Conservation (phyloP, 92 coral and sea anemone genomes). For the Pocillopora grandis region DNA sequence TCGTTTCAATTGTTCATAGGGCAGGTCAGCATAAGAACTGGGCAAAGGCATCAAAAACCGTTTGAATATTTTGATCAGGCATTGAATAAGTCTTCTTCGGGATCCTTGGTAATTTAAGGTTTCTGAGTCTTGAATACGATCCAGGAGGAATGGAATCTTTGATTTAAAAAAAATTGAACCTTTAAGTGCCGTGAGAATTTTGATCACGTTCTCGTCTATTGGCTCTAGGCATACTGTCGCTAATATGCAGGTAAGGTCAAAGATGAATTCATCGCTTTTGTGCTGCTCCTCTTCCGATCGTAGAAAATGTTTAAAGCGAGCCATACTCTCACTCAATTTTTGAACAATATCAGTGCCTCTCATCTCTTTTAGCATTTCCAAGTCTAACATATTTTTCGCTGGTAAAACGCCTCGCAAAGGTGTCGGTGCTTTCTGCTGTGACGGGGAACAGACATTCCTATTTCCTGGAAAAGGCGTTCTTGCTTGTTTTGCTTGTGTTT, state of each 20-base stretch:
- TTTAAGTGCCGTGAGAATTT: constrained; percentile 30
- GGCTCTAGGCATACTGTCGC: constrained; percentile 39
- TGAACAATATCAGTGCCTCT: not conserved
- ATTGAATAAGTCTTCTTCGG: not conserved
- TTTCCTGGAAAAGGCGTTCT: not conserved
- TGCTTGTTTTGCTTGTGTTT: not conserved
- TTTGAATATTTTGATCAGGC: constrained; percentile 29
- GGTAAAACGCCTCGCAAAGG: not conserved
- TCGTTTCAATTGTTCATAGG: constrained; percentile 44
- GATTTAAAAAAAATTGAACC: constrained; percentile 20
- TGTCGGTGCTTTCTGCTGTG: not conserved
- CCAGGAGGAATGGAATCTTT: constrained; percentile 15
- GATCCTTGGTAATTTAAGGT: not conserved
- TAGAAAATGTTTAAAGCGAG: not conserved
- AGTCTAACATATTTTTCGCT: not conserved
- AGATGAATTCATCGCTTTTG: constrained; percentile 10
- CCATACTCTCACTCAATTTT: not conserved
- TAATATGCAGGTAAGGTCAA: constrained; percentile 29
- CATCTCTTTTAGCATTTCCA: not conserved
- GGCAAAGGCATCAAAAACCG: constrained; percentile 49
- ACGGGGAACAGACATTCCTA: too few relatives aligned
- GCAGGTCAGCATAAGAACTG: constrained; percentile 55
- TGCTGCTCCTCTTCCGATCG: constrained; percentile 5
- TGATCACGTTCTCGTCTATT: constrained; percentile 13
- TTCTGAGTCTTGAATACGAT: constrained; percentile 1